A percentile compares a stretch with the other conserved stretches of the same genome.
Conservation (phyloP, 2,797 vertebrate genomes). For the Phyllotis vaccarum region DNA sequence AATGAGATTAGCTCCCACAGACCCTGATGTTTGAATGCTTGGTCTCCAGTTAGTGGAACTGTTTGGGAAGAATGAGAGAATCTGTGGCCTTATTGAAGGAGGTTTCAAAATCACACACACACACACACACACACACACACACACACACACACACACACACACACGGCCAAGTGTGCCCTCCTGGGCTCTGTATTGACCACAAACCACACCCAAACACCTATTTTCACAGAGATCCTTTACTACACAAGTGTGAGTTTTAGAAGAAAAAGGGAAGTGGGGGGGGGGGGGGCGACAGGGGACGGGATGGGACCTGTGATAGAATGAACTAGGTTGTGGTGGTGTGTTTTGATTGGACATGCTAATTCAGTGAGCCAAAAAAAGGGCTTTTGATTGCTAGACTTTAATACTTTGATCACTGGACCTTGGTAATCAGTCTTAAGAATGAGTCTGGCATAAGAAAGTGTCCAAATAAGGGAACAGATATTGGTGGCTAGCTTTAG, state of each 20-base stretch:
- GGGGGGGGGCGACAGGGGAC: too few species aligned
- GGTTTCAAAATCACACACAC: background rate
- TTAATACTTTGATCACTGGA: background rate
- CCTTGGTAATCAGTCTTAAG: background rate
- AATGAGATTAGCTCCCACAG: background rate
- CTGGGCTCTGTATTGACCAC: background rate
- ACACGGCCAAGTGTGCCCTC: background rate
- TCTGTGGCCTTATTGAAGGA: background rate
- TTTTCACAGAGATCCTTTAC: background rate
- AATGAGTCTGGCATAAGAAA: background rate
- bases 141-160: too few species aligned
- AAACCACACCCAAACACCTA: background rate
- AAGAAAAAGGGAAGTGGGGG: background rate
- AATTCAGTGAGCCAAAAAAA: background rate
- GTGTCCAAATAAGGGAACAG: background rate
- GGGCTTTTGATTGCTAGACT: background rate
- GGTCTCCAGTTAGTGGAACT: too few species aligned
- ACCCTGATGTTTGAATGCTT: background rate
- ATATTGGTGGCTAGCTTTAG: background rate
- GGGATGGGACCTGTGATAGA: background rate
- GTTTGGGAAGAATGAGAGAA: background rate
- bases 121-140: too few species aligned
- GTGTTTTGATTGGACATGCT: background rate
- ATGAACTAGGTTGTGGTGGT: background rate
- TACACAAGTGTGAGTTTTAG: background rate